Evolutionary conservation across 1,140 invertebrate genomes (phyloP).

Genomic region (Drosophila truncata): DNA sequence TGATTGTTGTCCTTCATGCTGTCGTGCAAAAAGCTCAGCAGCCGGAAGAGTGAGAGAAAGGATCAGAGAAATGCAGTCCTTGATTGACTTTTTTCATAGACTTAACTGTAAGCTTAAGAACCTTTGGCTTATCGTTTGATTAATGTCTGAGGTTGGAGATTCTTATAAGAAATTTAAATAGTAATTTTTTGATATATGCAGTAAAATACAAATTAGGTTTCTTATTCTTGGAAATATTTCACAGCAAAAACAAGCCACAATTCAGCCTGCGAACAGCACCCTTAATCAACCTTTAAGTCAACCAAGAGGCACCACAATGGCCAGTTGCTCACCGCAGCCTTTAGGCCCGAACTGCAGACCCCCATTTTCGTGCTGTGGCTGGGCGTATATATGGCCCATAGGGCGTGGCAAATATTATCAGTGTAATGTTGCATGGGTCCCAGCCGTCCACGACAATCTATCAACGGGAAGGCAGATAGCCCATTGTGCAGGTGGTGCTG

Average conservation of each 20-base stretch:
- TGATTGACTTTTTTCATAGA: slow-evolving; percentile 9
- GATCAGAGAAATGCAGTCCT: slow-evolving; percentile 5
- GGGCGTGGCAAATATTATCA: slow-evolving; percentile 71
- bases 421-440: slow-evolving; percentile 60
- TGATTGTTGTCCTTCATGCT: slow-evolving; percentile 17
- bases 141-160: slow-evolving; percentile 1
- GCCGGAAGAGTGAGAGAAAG: no score
- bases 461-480: slow-evolving; percentile 38
- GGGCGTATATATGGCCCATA: slow-evolving; percentile 8
- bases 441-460: slow-evolving; percentile 54
- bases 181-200: background rate
- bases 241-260: background rate
- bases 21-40: slow-evolving; percentile 8
- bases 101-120: background rate
- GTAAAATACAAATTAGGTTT: background rate
- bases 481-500: slow-evolving; percentile 42
- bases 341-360: slow-evolving; percentile 28
- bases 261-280: background rate
- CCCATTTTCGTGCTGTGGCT: slow-evolving; percentile 32
- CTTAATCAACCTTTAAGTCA: slow-evolving; percentile 31
- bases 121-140: slow-evolving; percentile 12
- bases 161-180: background rate
- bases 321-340: slow-evolving; percentile 19
- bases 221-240: background rate
- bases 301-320: slow-evolving; percentile 17